Percentiles rank a stretch among this genome's conserved stretches.
Conservation (phyloP, 2,797 vertebrate species). For the Percopsis omiscomaycus region DNA sequence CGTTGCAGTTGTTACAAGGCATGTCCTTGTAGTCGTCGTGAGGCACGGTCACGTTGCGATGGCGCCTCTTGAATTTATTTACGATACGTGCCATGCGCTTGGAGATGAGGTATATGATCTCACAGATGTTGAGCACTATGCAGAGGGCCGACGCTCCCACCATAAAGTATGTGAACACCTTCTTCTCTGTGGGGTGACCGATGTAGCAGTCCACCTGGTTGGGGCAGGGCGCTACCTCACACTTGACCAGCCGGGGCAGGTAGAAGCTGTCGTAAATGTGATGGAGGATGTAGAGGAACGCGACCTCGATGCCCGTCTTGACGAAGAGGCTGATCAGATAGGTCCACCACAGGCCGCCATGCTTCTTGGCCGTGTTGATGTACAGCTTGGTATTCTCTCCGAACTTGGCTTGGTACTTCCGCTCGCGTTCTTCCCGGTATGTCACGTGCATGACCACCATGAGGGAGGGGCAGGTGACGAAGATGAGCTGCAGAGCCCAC, state of each 20-base stretch:
- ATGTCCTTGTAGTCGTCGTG: slow-evolving; percentile 51
- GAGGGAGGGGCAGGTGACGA: slow-evolving; percentile 93
- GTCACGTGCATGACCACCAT: slow-evolving; percentile 97
- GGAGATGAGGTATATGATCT: slow-evolving; percentile 91
- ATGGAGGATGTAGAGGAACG: slow-evolving; percentile 94
- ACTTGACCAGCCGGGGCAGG: slow-evolving; percentile 90
- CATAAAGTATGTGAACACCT: slow-evolving; percentile 98
- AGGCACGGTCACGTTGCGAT: not conserved
- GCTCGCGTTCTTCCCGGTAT: slow-evolving; percentile 91
- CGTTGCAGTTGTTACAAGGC: slow-evolving; percentile 68
- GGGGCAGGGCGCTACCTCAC: slow-evolving; percentile 84
- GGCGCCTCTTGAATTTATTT: slow-evolving; percentile 52
- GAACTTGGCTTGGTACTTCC: slow-evolving; percentile 80
- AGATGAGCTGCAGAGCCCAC: slow-evolving; percentile 98
- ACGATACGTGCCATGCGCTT: slow-evolving; percentile 71
- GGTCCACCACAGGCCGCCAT: slow-evolving; percentile 98
- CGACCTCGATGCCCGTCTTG: slow-evolving; percentile 86
- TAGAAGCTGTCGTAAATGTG: slow-evolving; percentile 89
- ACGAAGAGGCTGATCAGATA: slow-evolving; percentile 91
- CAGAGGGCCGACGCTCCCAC: slow-evolving; percentile 92
- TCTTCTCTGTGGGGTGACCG: slow-evolving; percentile 94
- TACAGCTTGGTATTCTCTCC: slow-evolving; percentile 84
- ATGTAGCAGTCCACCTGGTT: slow-evolving; percentile 96
- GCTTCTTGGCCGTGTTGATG: slow-evolving; percentile 88
- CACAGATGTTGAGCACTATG: slow-evolving; percentile 91